These are phyloP conservation scores for Dioctria linearis DNA, from an alignment of 2,888 invertebrate genomes.

Conservation along the genomic window DNA sequence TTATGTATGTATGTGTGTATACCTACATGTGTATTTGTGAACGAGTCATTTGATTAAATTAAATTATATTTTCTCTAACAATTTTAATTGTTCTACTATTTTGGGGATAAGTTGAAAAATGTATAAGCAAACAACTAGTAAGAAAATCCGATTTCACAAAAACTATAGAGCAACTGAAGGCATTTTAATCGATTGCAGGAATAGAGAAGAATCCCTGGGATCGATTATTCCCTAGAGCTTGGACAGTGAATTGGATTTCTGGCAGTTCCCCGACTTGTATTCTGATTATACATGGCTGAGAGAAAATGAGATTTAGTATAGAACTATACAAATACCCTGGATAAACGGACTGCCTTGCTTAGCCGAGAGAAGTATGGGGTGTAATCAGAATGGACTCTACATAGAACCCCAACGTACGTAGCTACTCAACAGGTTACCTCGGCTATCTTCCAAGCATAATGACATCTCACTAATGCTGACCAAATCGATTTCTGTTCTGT, in stretches of 20 bases:
- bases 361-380: conserved; percentile 12
- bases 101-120: too few species aligned
- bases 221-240: conserved; percentile 13
- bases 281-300: conserved; percentile 30
- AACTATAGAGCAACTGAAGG: too few species aligned
- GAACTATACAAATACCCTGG: background rate
- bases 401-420: conserved; percentile 8
- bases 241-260: background rate
- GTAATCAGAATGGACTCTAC: background rate
- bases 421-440: conserved; percentile 20
- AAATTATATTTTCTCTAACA: too few species aligned
- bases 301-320: conserved; percentile 30
- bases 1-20: too few species aligned
- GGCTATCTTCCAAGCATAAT: background rate
- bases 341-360: conserved; percentile 22
- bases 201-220: background rate
- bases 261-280: background rate
- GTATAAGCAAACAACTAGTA: too few species aligned
- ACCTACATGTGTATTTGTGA: too few species aligned
- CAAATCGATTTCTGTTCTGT: conserved; percentile 14
- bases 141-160: too few species aligned
- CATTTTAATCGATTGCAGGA: too few species aligned
- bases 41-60: too few species aligned
- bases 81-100: too few species aligned
- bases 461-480: background rate